Conservation (phyloP, 2,888 invertebrate species). For the Drosophila atroscutellata region DNA sequence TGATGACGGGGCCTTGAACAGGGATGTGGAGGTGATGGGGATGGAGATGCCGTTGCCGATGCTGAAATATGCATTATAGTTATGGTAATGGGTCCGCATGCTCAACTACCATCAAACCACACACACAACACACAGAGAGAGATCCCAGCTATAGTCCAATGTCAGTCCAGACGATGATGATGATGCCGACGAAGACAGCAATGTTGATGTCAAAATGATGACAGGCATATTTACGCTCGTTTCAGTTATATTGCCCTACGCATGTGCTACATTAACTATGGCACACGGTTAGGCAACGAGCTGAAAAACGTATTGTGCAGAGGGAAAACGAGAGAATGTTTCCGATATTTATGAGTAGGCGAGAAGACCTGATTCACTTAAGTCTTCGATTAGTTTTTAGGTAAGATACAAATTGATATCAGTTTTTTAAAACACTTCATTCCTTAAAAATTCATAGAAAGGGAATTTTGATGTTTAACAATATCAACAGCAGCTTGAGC, state of each 20-base stretch:
- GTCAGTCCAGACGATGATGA: slow-evolving; percentile 20
- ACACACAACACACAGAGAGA: slow-evolving; percentile 3
- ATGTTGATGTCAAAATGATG: slow-evolving; percentile 79
- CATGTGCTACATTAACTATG: not conserved
- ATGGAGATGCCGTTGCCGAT: slow-evolving; percentile 56
- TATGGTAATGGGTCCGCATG: slow-evolving; percentile 72
- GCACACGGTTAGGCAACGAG: not conserved
- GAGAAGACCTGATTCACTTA: not conserved
- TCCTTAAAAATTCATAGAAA: not conserved
- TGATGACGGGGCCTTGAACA: slow-evolving; percentile 37
- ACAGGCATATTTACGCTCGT: slow-evolving; percentile 78
- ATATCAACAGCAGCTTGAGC: not conserved
- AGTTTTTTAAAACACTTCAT: not conserved
- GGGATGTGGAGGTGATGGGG: not conserved
- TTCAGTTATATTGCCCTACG: slow-evolving; percentile 41
- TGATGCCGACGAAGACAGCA: slow-evolving; percentile 32
- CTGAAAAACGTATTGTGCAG: not conserved
- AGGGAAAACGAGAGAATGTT: not conserved
- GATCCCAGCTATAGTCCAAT: slow-evolving; percentile 25
- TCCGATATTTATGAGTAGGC: not conserved
- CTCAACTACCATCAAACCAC: slow-evolving; percentile 56
- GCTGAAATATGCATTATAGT: slow-evolving; percentile 81
- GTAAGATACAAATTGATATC: not conserved
- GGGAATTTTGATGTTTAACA: not conserved
- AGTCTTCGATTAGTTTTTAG: not conserved